Percentiles rank a stretch among this genome's conserved stretches.
Conservation (phyloP, 2,797 vertebrate genomes). For the Poeciliopsis infans region DNA sequence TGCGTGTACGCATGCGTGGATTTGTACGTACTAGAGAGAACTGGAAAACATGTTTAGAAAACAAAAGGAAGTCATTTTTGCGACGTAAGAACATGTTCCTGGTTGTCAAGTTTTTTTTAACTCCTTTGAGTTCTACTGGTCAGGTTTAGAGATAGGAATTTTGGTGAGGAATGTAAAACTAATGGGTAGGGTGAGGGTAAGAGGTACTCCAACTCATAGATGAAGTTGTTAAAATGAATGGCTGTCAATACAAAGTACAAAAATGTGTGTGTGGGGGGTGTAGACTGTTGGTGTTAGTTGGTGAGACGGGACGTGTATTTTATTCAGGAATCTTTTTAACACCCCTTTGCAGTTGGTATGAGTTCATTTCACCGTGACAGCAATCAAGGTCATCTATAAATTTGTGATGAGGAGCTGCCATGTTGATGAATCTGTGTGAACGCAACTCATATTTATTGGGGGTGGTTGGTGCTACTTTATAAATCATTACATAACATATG, state of each 20-base stretch:
- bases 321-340: constrained; percentile 37
- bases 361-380: constrained; percentile 65
- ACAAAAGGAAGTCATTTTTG: no score
- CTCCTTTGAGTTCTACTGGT: no score
- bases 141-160: not conserved
- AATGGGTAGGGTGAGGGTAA: not conserved
- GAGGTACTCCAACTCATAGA: not conserved
- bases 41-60: no score
- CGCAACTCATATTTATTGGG: constrained; percentile 55
- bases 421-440: constrained; percentile 63
- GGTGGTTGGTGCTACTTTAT: constrained; percentile 36
- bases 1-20: constrained; percentile 29
- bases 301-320: constrained; percentile 17
- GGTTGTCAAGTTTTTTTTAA: no score
- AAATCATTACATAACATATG: constrained; percentile 60
- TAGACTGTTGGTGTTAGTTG: not conserved
- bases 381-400: constrained; percentile 59
- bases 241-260: constrained; percentile 15
- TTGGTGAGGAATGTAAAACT: not conserved
- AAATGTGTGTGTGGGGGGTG: constrained; percentile 31
- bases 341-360: constrained; percentile 52
- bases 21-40: no score
- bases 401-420: constrained; percentile 58
- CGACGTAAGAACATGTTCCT: no score
- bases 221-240: not conserved